Evolutionary conservation across 2,888 invertebrate genomes (phyloP), one percentile per base, ranked within the genome.

Genomic region (Rutpela maculata): DNA sequence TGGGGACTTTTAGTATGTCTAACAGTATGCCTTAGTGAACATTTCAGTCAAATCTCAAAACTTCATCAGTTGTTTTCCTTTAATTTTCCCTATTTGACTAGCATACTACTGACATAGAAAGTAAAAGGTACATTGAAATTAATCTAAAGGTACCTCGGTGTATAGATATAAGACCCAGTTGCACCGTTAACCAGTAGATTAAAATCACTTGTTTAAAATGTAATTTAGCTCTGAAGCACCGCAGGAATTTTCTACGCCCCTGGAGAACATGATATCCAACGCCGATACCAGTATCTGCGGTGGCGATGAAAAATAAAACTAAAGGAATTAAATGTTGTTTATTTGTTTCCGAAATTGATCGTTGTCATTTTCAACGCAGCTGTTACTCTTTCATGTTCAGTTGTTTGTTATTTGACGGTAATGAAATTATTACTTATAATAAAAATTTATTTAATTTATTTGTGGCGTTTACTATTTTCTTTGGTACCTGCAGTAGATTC

Each of bases 331-430:
- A 66, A 43, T 18, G 18, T 43, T 66, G 38, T 66, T 38, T 66
- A 66, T 66, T 66, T 66, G 66, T 66, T 38, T 66, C 19, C 12
- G 66, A 22, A 65, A 66, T 66, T 66, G 43, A 66, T 59, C 22
- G 59, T 66, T 50, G 66, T 66, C 66, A 66, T n/a, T 66, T 43
- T 50, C 15, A 10, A 12, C 35, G 50, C 66, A 66, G 38, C 43
- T 66, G 66, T 43, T 66, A 5, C 19, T 66, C 38, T 19, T 22
- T 66, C 18, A 19, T 50, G 38, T 43, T 59, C 59, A 59, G 50
- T 15, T 12, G 12, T 43, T 19, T 7, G 12, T 12, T 18, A 18
- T 38, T 19, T 19, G 22, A 19, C 4, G 10, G 38, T 18, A 66
- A 66, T 66, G 38, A 15, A 43, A 66, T 66, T 66, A 63, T 63